Evolutionary conservation across 2,888 invertebrate species (phyloP).

Genomic region (Ametastegia equiseti): DNA sequence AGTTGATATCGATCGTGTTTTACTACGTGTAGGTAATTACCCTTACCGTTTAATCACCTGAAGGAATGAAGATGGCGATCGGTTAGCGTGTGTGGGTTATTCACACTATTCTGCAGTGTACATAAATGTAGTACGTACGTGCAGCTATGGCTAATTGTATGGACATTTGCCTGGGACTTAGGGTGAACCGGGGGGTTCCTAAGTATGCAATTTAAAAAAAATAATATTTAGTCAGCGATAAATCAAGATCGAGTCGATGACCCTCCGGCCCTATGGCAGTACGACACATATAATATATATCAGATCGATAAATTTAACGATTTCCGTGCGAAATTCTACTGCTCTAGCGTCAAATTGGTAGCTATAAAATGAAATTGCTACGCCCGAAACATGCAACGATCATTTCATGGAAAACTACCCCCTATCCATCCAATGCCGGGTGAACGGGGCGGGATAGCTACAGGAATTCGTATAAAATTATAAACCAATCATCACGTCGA

Average conservation of each 20-base stretch:
- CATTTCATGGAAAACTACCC: conserved; percentile 16
- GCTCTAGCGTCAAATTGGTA: conserved; percentile 43
- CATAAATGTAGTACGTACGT: too few relatives aligned
- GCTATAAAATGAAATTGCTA: conserved; percentile 46
- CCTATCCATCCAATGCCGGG: neutral
- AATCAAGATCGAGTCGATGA: conserved; percentile 39
- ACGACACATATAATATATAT: neutral
- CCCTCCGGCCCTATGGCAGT: neutral
- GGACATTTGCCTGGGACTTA: too few relatives aligned
- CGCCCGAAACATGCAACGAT: conserved; percentile 36
- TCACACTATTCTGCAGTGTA: neutral
- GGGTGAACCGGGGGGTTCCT: neutral
- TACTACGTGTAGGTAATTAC: neutral
- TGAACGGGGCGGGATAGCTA: neutral
- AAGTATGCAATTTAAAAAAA: neutral
- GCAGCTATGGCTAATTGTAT: too few relatives aligned
- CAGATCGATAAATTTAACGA: conserved; percentile 44
- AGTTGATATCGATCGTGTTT: neutral
- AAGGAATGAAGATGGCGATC: neutral
- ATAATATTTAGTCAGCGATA: neutral
- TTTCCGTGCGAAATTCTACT: conserved; percentile 34
- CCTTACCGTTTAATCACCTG: neutral
- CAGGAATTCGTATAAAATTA: neutral
- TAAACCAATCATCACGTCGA: conserved; percentile 27
- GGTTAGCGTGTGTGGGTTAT: neutral